Percentiles rank a stretch among this genome's conserved stretches.
Conservation (phyloP, 1,140 invertebrate species). For the Megalonaias nervosa region DNA sequence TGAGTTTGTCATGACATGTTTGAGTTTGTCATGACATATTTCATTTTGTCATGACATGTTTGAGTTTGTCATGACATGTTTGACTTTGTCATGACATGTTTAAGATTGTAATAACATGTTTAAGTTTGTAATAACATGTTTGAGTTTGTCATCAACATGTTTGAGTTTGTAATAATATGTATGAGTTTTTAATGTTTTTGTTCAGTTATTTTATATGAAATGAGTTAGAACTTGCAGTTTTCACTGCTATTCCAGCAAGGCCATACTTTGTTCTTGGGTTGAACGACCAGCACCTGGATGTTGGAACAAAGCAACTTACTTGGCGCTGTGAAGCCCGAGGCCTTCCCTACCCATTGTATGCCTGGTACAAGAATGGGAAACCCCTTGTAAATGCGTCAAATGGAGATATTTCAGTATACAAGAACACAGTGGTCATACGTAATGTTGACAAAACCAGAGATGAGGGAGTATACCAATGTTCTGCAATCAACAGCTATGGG, state of each 20-base stretch:
- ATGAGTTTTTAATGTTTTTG: neutral
- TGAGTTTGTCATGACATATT: no score
- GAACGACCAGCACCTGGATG: slow-evolving; percentile 89
- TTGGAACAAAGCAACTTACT: slow-evolving; percentile 82
- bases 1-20: no score
- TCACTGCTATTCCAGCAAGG: slow-evolving; percentile 76
- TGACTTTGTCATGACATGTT: no score
- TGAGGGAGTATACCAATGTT: slow-evolving; percentile 95
- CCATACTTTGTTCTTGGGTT: slow-evolving; percentile 94
- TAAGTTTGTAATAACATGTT: no score
- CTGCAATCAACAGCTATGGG: slow-evolving; percentile 90
- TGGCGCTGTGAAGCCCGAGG: slow-evolving; percentile 98
- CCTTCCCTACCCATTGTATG: slow-evolving; percentile 92
- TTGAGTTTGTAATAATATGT: no score
- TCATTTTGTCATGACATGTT: no score
- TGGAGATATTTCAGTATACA: slow-evolving; percentile 69
- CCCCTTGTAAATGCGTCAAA: slow-evolving; percentile 73
- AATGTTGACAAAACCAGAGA: slow-evolving; percentile 73
- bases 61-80: no score
- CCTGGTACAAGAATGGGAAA: slow-evolving; percentile 84
- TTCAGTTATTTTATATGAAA: neutral
- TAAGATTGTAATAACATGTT: no score
- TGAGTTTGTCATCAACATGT: no score
- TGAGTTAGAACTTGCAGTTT: slow-evolving; percentile 79
- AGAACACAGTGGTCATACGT: slow-evolving; percentile 38